Conservation (phyloP, 2,113 vertebrate genomes). For the Thermophis baileyi region DNA sequence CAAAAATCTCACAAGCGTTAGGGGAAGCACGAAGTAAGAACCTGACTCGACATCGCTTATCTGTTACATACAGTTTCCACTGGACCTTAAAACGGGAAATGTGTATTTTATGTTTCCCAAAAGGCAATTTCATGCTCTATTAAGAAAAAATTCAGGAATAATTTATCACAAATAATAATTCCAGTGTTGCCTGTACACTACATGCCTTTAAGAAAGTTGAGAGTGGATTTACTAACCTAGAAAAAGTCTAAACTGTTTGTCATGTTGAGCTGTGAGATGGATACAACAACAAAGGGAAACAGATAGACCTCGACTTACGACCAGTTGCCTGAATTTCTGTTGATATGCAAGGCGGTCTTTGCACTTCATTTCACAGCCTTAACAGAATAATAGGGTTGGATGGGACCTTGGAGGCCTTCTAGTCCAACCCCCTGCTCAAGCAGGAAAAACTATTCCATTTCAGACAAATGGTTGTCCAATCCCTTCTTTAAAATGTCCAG, state of each 20-base stretch:
- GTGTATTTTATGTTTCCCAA: neutral
- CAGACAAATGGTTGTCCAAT: no score
- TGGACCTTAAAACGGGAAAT: conserved; percentile 31
- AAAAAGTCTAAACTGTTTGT: neutral
- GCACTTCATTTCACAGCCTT: no score
- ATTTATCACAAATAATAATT: neutral
- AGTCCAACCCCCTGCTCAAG: no score
- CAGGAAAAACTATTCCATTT: no score
- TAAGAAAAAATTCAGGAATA: neutral
- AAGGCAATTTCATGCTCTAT: conserved; percentile 31
- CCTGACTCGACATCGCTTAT: neutral
- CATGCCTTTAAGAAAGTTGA: neutral
- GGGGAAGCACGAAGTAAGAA: neutral
- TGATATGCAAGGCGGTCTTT: no score
- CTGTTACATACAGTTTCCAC: neutral
- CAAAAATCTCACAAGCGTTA: no score
- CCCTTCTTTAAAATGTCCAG: no score
- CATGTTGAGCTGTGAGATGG: neutral
- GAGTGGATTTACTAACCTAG: neutral
- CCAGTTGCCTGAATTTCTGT: no score
- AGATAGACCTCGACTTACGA: no score
- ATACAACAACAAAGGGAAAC: neutral
- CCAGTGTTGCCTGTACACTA: neutral
- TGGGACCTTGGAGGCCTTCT: no score
- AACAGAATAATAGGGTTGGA: no score